Evolutionary conservation across 1,140 invertebrate genomes (phyloP).

Genomic region (Drosophila suzukii): DNA sequence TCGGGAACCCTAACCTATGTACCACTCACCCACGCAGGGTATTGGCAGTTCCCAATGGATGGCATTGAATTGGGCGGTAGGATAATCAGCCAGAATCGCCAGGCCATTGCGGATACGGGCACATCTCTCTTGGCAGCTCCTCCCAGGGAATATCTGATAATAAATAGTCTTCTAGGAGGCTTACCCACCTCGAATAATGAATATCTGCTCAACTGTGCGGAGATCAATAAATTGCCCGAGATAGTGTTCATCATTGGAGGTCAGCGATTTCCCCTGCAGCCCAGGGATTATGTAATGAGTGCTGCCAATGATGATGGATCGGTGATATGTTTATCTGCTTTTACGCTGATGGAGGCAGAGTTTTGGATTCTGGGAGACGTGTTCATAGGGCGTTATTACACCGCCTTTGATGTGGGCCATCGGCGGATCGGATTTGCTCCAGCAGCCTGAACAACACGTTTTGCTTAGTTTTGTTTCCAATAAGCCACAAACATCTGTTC

Average conservation of each 20-base stretch:
- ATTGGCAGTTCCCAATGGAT: constrained; percentile 64
- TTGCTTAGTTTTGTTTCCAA: constrained; percentile 8
- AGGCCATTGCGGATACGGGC: constrained; percentile 90
- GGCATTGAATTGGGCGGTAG: constrained; percentile 30
- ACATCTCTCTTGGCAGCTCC: constrained; percentile 90
- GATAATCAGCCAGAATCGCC: constrained; percentile 82
- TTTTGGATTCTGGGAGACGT: constrained; percentile 85
- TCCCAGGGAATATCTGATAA: constrained; percentile 85
- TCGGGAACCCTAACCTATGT: constrained; percentile 47
- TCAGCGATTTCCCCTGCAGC: constrained; percentile 29
- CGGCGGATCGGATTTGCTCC: constrained; percentile 87
- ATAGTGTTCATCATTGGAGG: constrained; percentile 49
- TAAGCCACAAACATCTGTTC: constrained; percentile 23
- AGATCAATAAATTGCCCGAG: constrained; percentile 33
- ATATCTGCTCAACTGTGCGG: constrained; percentile 36
- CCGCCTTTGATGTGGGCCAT: constrained; percentile 88
- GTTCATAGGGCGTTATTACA: constrained; percentile 89
- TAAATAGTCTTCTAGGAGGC: constrained; percentile 59
- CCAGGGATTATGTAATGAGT: constrained; percentile 45
- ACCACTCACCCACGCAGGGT: constrained; percentile 41
- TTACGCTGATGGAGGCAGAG: constrained; percentile 40
- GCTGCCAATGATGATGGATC: constrained; percentile 30
- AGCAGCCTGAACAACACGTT: constrained; percentile 13
- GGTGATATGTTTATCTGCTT: constrained; percentile 34
- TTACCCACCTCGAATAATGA: constrained; percentile 31